These are phyloP conservation scores for Columbina picui DNA, from an alignment of 2,113 vertebrate species.

Conservation along the genomic window DNA sequence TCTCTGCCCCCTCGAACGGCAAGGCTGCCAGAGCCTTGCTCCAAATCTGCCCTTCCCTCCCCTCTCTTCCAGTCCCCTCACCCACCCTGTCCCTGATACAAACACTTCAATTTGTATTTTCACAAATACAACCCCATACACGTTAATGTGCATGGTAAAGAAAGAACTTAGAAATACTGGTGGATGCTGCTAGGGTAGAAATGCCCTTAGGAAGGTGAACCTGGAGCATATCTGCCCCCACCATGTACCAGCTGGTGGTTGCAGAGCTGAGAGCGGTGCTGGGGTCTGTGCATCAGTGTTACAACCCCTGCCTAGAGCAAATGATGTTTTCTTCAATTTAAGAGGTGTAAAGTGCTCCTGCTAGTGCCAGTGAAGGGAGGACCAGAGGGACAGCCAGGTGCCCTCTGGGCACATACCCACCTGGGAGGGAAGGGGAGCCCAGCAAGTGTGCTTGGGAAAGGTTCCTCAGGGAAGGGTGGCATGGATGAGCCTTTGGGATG, in stretches of 20 bases:
- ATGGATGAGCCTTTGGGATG: not conserved
- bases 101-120: not conserved
- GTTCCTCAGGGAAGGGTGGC: not conserved
- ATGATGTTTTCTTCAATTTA: not conserved
- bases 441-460: fast-evolving
- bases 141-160: fast-evolving
- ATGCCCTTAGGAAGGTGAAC: not conserved
- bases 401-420: no score
- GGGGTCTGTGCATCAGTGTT: not conserved
- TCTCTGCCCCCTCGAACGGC: not conserved
- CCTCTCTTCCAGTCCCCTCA: not conserved
- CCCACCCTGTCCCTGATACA: fast-evolving
- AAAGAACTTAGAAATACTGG: not conserved
- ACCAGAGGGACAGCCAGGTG: not conserved
- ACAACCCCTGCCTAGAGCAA: not conserved
- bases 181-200: not conserved
- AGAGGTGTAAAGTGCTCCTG: not conserved
- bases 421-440: not conserved
- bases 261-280: not conserved
- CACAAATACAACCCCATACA: not conserved
- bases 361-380: not conserved
- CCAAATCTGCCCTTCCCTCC: not conserved
- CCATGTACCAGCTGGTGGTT: fast-evolving
- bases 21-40: not conserved
- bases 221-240: not conserved